Evolutionary conservation across 2,888 invertebrate species (phyloP), one percentile per base, ranked within the genome.

Genomic region (Drosophila fulvimacula): DNA sequence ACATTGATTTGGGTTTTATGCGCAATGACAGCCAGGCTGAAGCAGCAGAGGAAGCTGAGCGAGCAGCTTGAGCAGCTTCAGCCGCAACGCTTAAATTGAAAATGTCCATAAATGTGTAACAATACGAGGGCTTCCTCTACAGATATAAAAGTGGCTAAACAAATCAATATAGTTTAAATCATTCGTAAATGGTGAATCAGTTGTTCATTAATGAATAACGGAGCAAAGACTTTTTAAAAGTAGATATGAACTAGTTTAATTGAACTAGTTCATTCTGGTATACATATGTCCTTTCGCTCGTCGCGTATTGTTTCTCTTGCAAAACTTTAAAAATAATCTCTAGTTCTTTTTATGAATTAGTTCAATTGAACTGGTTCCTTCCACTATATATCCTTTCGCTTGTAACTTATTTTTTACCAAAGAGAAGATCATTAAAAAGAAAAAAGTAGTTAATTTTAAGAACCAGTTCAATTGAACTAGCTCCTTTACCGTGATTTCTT

Each of bases 1-100:
- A 64, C 52, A 36, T 65, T 65, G 58, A 69, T 73, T 76, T 64
- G 66, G 69, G 48, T 56, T 60, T 39, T 34, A 56, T 38, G 34
- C 49, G 27, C 17, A 53, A 44, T 66, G 71, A 62, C 61, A 62
- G 39, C 34, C 19, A 32, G 13, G 13, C 27, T 49, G 34, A 30
- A 30, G 36, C 7, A 38, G 27, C 13, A 3, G 21, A 42, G 48
- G 11, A 3, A 48, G 11, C 27, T 4, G 30, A 5, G 24, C 2
- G 9, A 27, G 44, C 24, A 13, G 42, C 15, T 3, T 10, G 11
- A 51, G 21, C 36, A n/a, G 36, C 5, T 19, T 32, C 32, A 30
- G 48, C 32, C 55, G 38, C 63, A 36, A 17, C 42, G 46, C 32
- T 51, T 41, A 44, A 66, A 63, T 71, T 62, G 62, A 49, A 70